A percentile compares a stretch with the other conserved stretches of the same genome.
phyloP scores from a whole-genome alignment of 2,797 vertebrate genomes.

The Otolemur crassicaudatus region DNA sequence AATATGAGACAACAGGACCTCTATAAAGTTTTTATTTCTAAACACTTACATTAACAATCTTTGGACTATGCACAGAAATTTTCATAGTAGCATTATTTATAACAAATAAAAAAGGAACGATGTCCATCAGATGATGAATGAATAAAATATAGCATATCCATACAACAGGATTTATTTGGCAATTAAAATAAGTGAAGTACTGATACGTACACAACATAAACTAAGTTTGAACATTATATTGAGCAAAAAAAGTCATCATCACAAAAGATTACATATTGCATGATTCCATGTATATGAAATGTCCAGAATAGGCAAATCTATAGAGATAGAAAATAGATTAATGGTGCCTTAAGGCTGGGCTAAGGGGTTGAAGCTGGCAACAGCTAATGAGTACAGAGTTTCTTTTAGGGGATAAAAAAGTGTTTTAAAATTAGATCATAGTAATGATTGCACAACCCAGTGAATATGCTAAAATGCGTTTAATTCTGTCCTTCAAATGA shows the following conservation, averaged over 20 bases:
- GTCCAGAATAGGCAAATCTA: not conserved
- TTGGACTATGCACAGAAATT: not conserved
- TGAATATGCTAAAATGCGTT: not conserved
- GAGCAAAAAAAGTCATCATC: not conserved
- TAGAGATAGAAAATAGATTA: not conserved
- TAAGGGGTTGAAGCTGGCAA: not conserved
- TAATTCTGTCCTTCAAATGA: not conserved
- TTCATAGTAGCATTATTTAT: not conserved
- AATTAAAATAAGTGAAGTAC: not conserved
- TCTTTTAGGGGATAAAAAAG: not conserved
- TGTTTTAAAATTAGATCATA: slow-evolving; percentile 1
- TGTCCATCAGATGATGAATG: not conserved
- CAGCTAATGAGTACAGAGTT: not conserved
- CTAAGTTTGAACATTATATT: not conserved
- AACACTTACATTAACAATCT: not conserved
- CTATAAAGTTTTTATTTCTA: slow-evolving; percentile 27
- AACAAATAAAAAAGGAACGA: slow-evolving; percentile 2
- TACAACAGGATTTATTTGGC: not conserved
- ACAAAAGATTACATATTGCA: not conserved
- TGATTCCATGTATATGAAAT: not conserved
- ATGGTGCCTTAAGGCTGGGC: not conserved
- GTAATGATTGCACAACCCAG: not conserved
- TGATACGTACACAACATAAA: not conserved
- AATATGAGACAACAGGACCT: not conserved
- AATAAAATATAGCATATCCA: not conserved